Conservation (phyloP, 1,140 invertebrate species). For the Platorchestia sp. region DNA sequence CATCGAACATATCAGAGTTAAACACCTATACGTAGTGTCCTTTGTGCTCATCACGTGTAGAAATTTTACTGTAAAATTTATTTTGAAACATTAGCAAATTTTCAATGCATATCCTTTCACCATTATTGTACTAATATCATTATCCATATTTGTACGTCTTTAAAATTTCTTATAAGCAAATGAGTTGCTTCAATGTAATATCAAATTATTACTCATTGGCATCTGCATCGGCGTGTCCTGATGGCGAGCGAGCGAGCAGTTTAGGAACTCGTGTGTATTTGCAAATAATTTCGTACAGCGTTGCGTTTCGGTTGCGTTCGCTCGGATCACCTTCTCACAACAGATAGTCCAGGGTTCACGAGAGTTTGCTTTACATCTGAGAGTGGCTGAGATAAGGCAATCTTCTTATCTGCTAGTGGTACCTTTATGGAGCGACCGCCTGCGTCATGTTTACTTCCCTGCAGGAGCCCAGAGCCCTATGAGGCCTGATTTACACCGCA, state of each 20-base stretch:
- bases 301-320: constrained; percentile 23
- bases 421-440: neutral
- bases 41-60: neutral
- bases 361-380: neutral
- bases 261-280: constrained; percentile 39
- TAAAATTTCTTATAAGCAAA: neutral
- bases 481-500: neutral
- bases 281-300: constrained; percentile 52
- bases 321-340: constrained; percentile 53
- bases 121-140: neutral
- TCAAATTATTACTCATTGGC: constrained; percentile 25
- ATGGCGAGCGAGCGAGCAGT: constrained; percentile 48
- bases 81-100: neutral
- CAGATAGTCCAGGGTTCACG: constrained; percentile 35
- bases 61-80: constrained; percentile 26
- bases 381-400: neutral
- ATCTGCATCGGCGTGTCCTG: constrained; percentile 36
- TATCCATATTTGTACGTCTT: neutral
- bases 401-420: neutral
- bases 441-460: neutral
- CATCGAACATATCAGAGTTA: constrained; percentile 4
- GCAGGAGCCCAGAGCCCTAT: neutral
- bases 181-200: neutral
- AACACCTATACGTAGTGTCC: constrained; percentile 46
- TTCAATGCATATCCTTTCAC: neutral